Evolutionary conservation across 2,113 vertebrate species (phyloP), one percentile per base, ranked within the genome.

Genomic region (Scalopus aquaticus): DNA sequence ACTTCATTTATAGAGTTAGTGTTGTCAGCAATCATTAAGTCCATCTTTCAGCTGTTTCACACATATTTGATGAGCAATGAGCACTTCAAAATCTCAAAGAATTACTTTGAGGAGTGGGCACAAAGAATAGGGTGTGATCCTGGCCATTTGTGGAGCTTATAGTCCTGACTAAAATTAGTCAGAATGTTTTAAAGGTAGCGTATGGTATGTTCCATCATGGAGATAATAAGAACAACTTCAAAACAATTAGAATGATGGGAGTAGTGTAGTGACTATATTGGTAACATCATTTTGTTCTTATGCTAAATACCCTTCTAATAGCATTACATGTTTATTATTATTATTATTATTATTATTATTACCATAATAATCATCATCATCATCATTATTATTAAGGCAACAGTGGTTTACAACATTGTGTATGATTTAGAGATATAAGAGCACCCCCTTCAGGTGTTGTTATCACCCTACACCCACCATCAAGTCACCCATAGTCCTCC

Each of bases 121-220:
- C 28, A 73, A 72, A 77, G 19, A 22, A 58, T 42, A 67, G 2
- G 2, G 0, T 60, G 2, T 87, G 22, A 80, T 46, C 24, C 3
- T 90, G 77, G 64, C 5, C 69, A 54, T 90, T 39, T 85, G 2
- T 39, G 26, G 35, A 15, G 20, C 11, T 73, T 73, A 42, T 51
- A 49, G 39, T 84, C 30, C 10, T 72, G 37, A 79, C 67, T 88
- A 58, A 82, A 81, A 81, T 82, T 42, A 88, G 35, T 35, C 19
- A 91, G 88, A 86, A 82, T 94, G 72, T 70, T 92, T 95, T 74
- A 22, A 96, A 72, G 26, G 22, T 69, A 80, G 30, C n/a, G 37
- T 83, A 74, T 56, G 19, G 12, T 32, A 51, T 17, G 2, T 74
- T 91, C 6, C 19, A 74, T 64, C 37, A 79, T 8, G 54, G 16